phyloP scores from a whole-genome alignment of 2,113 vertebrate species.

The Glaucomys volans region DNA sequence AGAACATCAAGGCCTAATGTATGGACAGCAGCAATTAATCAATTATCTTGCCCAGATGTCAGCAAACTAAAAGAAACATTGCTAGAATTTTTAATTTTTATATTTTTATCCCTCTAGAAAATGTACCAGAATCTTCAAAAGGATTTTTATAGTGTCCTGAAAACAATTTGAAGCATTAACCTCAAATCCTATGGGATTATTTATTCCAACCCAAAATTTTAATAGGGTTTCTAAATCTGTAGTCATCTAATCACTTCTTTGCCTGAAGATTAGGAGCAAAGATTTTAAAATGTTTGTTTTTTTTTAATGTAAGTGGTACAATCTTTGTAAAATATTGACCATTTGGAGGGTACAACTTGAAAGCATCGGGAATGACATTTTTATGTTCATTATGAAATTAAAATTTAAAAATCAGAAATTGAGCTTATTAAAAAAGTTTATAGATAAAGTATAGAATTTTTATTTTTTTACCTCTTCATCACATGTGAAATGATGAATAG shows the following conservation, averaged over 20 bases:
- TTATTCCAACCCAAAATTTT: slow-evolving; percentile 33
- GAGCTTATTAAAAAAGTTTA: slow-evolving; percentile 27
- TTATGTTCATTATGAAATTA: background rate
- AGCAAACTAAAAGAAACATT: background rate
- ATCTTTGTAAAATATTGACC: background rate
- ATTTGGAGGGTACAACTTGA: slow-evolving; percentile 44
- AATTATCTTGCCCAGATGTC: background rate
- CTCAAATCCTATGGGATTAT: background rate
- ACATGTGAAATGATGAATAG: slow-evolving; percentile 93
- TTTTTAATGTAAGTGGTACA: background rate
- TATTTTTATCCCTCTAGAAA: background rate
- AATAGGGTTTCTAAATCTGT: slow-evolving; percentile 1
- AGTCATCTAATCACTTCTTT: background rate
- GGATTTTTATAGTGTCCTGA: background rate
- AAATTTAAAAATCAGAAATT: slow-evolving; percentile 5
- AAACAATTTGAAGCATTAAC: slow-evolving; percentile 40
- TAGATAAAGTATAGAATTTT: background rate
- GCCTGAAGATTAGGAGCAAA: background rate
- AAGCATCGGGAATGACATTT: background rate
- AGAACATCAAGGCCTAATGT: background rate
- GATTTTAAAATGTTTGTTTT: background rate
- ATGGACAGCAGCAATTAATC: background rate
- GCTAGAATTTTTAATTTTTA: background rate
- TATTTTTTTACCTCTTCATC: slow-evolving; percentile 91
- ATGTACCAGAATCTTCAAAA: background rate